These are phyloP conservation scores for Sebastes taczanowskii DNA, from an alignment of 2,797 vertebrate species.

Conservation along the genomic window DNA sequence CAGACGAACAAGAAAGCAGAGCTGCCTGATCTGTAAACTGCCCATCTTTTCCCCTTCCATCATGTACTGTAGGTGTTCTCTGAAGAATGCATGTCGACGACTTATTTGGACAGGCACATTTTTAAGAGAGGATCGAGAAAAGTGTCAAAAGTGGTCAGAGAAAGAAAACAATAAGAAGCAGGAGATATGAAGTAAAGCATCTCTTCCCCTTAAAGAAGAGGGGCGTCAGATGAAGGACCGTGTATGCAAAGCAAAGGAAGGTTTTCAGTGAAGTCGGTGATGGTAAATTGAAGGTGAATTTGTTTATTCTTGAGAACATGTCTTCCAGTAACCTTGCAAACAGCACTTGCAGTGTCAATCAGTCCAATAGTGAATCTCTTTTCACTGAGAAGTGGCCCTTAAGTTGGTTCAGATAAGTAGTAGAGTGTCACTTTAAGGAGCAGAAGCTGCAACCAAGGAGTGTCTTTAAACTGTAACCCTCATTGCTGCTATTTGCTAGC, in stretches of 20 bases:
- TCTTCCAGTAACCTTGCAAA: conserved; percentile 67
- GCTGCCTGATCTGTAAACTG: conserved; percentile 25
- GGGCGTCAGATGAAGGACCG: neutral
- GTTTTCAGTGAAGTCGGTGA: conserved; percentile 55
- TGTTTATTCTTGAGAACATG: conserved; percentile 37
- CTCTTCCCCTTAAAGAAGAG: neutral
- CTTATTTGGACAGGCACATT: conserved; percentile 35
- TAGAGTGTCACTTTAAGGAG: conserved; percentile 33
- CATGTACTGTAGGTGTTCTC: neutral
- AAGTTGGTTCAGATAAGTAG: conserved; percentile 20
- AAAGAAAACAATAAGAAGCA: neutral
- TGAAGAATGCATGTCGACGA: conserved; percentile 10
- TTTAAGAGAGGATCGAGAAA: conserved; percentile 24
- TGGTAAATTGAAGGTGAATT: conserved; percentile 47
- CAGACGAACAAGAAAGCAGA: conserved; percentile 1
- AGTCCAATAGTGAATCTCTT: conserved; percentile 23
- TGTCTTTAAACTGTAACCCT: conserved; percentile 57
- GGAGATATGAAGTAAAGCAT: neutral
- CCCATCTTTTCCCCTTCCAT: neutral
- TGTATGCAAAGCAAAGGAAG: conserved; percentile 9
- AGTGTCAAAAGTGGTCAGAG: conserved; percentile 6
- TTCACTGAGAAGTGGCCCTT: conserved; percentile 55
- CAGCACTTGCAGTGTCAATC: conserved; percentile 53
- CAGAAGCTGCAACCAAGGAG: conserved; percentile 52
- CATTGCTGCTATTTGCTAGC: conserved; percentile 36